These are phyloP conservation scores for Emydura subglobosa DNA, from an alignment of 2,113 vertebrate genomes.

Conservation along the genomic window DNA sequence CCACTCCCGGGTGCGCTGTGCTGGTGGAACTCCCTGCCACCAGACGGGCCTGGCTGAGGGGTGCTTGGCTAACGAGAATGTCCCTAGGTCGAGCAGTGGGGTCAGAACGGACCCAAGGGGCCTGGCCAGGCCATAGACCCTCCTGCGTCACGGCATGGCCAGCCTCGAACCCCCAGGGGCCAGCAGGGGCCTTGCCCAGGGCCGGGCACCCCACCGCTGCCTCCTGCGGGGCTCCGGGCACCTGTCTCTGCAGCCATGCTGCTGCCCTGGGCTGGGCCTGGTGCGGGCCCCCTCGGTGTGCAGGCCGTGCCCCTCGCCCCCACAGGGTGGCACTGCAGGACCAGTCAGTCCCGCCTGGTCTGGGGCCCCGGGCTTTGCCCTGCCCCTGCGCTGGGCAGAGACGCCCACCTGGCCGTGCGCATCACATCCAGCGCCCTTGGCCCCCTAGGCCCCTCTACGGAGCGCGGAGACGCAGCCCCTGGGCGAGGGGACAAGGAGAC, in stretches of 20 bases:
- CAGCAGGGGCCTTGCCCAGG: not conserved
- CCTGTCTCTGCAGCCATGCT: too few relatives aligned
- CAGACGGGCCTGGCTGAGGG: too few relatives aligned
- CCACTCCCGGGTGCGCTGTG: too few relatives aligned
- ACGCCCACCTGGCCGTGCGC: not conserved
- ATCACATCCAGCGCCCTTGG: not conserved
- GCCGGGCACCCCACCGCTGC: not conserved
- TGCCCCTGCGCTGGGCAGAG: not conserved
- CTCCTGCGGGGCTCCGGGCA: not conserved
- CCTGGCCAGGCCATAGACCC: not conserved
- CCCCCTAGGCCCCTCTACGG: too few relatives aligned
- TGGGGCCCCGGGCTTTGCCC: not conserved
- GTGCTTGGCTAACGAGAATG: not conserved
- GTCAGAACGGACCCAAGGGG: not conserved
- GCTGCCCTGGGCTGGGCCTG: too few relatives aligned
- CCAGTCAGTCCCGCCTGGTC: not conserved
- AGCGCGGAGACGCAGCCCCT: too few relatives aligned
- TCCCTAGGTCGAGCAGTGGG: not conserved
- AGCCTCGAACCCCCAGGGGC: not conserved
- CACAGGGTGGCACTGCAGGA: constrained; percentile 11
- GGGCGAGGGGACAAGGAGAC: too few relatives aligned
- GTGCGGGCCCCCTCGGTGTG: not conserved
- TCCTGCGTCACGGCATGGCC: not conserved
- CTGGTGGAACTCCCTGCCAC: too few relatives aligned
- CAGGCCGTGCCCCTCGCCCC: not conserved